Conservation (phyloP, 2,113 vertebrate genomes). For the Callospermophilus lateralis region DNA sequence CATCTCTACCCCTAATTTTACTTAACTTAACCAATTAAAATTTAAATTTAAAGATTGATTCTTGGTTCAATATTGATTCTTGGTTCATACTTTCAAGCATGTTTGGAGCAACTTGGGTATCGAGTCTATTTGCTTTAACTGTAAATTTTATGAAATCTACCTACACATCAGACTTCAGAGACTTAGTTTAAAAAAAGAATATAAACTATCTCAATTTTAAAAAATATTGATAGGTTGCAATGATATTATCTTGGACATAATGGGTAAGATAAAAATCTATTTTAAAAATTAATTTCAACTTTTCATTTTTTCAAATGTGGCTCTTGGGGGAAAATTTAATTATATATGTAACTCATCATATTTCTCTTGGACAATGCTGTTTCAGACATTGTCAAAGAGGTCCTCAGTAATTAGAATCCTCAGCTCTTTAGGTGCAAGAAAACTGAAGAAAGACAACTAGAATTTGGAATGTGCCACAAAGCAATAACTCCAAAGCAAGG, state of each 20-base stretch:
- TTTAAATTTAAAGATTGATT: slow-evolving; percentile 18
- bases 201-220: slow-evolving; percentile 23
- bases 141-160: slow-evolving; percentile 24
- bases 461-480: slow-evolving; percentile 47
- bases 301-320: background rate
- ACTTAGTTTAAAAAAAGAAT: background rate
- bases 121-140: slow-evolving; percentile 32
- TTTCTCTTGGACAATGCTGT: background rate
- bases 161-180: background rate
- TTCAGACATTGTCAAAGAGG: background rate
- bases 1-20: background rate
- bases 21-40: slow-evolving; percentile 2
- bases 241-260: background rate
- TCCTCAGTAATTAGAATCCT: background rate
- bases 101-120: background rate
- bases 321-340: background rate
- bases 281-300: slow-evolving; percentile 3
- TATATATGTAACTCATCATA: background rate
- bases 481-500: background rate
- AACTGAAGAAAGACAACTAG: slow-evolving; percentile 25
- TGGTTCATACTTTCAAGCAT: slow-evolving; percentile 28
- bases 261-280: slow-evolving; percentile 6
- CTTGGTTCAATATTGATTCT: background rate
- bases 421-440: background rate
- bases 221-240: slow-evolving; percentile 15